Base-by-base conservation (phyloP, 2,113 vertebrate genomes). In the Dunckerocampus dactyliophorus region DNA sequence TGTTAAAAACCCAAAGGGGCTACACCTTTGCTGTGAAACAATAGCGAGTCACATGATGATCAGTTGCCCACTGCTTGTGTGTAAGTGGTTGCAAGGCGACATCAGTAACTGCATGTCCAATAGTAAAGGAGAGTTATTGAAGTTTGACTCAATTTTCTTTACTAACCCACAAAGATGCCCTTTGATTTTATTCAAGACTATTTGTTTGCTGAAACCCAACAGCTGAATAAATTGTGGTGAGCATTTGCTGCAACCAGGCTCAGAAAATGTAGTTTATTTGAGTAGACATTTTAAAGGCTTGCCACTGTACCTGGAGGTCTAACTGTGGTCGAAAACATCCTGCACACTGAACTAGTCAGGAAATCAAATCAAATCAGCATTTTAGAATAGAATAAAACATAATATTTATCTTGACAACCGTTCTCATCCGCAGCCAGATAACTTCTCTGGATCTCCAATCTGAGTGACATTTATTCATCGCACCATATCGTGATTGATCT, bases 401-500 rank as follows among this genome's bases (percentile, higher is more conserved):
- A 50, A 65, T 69, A 59, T 48, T 62, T 61, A 24, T 48, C 47
- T 47, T 52, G 7, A 22, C 4, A 19, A 21, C 21, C 42, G n/a
- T 31, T 22, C 28, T 57, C 19, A 43, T 20, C 56, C 47, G 17
- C 34, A n/a, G 20, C 52, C 51, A 63, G 67, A 62, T 43, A 43
- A 43, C 39, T 43, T 43, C 39, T 43, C 12, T 43, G 39, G 39
- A 43, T 34, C 5, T 34, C 31, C 31, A 34, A 34, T 34, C 6
- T 34, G 31, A 34, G 31, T 34, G 31, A 34, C 42, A 62, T 65
- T 63, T 51, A 62, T 71, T 55, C 28, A 39, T 16, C 19, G 2
- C 42, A 47, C 39, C 19, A 49, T 10, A 14, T 22, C 45, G 39
- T 75, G 72, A 78, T 67, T 77, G 54, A 78, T 75, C 69, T 65